phyloP scores from a whole-genome alignment of 2,888 invertebrate genomes.

The Heliconius aoede region DNA sequence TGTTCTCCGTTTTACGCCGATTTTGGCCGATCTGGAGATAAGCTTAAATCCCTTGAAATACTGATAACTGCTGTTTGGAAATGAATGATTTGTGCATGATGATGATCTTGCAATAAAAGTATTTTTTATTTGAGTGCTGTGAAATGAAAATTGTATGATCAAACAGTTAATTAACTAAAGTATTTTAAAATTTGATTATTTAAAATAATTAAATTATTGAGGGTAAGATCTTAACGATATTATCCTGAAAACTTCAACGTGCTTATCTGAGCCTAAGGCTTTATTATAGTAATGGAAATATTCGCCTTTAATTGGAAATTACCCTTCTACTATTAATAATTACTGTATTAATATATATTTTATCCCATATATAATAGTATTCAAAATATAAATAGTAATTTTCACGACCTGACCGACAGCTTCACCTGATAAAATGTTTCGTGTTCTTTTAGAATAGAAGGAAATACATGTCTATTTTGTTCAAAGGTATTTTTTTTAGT shows the following conservation, averaged over 20 bases:
- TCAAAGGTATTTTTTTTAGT: background rate
- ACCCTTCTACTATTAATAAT: too few relatives aligned
- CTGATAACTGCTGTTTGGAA: too few relatives aligned
- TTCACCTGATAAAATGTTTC: background rate
- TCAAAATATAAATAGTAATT: background rate
- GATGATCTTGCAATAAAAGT: background rate
- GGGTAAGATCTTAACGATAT: background rate
- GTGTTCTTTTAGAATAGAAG: background rate
- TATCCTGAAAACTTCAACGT: background rate
- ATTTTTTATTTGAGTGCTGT: background rate
- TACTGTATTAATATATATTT: background rate
- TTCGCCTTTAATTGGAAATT: background rate
- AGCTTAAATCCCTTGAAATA: too few relatives aligned
- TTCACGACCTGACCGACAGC: background rate
- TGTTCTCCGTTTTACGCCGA: too few relatives aligned
- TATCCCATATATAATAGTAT: background rate
- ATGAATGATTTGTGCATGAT: too few relatives aligned
- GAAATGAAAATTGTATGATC: too few relatives aligned
- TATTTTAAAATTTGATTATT: too few relatives aligned
- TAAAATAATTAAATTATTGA: background rate
- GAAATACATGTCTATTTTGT: background rate
- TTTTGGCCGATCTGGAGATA: too few relatives aligned
- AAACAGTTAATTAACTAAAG: too few relatives aligned
- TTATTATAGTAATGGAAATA: background rate
- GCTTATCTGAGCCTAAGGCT: background rate